These are phyloP conservation scores for Porites cylindrica DNA, from an alignment of 92 coral and sea anemone genomes.

Conservation along the genomic window DNA sequence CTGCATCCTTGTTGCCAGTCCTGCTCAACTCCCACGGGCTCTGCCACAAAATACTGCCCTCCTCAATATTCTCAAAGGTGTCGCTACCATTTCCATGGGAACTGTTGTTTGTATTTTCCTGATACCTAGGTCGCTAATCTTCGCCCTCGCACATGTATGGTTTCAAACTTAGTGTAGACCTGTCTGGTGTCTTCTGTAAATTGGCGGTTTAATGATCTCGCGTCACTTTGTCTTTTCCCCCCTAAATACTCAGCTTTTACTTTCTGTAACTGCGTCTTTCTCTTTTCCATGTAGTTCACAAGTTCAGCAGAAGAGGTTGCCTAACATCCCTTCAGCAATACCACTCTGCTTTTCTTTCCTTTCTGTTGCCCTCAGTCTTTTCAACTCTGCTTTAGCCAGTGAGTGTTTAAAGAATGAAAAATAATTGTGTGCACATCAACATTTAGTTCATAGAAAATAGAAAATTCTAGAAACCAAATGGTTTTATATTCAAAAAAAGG, in stretches of 20 bases:
- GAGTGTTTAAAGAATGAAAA: too few species aligned
- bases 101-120: not conserved
- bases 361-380: constrained; percentile 28
- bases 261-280: constrained; percentile 18
- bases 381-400: constrained; percentile 44
- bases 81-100: not conserved
- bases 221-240: constrained; percentile 37
- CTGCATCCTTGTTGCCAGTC: constrained; percentile 35
- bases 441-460: too few species aligned
- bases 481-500: too few species aligned
- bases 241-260: constrained; percentile 23
- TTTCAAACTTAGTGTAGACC: constrained; percentile 14
- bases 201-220: constrained; percentile 32
- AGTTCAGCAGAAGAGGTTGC: constrained; percentile 29
- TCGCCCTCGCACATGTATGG: constrained; percentile 12
- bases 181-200: constrained; percentile 37
- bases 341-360: too few species aligned
- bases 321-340: not conserved
- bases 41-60: too few species aligned
- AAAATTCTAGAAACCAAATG: too few species aligned
- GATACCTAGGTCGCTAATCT: constrained; percentile 18
- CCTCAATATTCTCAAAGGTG: constrained; percentile 10
- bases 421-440: too few species aligned
- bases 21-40: constrained; percentile 55
- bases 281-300: constrained; percentile 42